phyloP scores from a whole-genome alignment of 2,797 vertebrate species.

The Labroides dimidiatus region DNA sequence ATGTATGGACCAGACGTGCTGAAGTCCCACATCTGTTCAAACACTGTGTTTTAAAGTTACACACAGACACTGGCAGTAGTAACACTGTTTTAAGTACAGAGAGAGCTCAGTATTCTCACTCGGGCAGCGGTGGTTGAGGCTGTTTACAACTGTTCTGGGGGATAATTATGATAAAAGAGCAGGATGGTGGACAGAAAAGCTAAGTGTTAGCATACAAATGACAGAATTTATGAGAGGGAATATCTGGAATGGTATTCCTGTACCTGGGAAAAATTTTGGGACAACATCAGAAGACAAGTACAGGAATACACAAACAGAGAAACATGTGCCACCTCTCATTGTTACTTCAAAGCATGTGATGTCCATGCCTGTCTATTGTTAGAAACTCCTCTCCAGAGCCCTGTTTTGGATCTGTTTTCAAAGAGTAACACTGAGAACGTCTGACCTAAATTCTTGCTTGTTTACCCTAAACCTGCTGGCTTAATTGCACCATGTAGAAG shows the following conservation, averaged over 20 bases:
- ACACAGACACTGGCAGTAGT: neutral
- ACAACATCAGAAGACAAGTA: neutral
- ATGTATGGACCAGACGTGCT: slow-evolving; percentile 22
- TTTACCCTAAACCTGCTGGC: slow-evolving; percentile 55
- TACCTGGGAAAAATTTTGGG: too few species aligned
- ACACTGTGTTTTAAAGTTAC: slow-evolving; percentile 21
- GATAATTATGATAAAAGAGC: slow-evolving; percentile 28
- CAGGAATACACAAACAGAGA: neutral
- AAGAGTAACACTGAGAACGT: slow-evolving; percentile 32
- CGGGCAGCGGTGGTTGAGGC: neutral
- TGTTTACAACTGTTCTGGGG: slow-evolving; percentile 15
- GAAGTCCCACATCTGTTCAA: slow-evolving; percentile 35
- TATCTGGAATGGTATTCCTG: slow-evolving; percentile 3
- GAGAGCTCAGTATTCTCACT: slow-evolving; percentile 4
- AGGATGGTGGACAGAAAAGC: slow-evolving; percentile 11
- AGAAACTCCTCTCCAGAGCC: slow-evolving; percentile 12
- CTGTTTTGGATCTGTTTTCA: slow-evolving; percentile 15
- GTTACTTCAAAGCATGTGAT: slow-evolving; percentile 22
- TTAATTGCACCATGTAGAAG: slow-evolving; percentile 51
- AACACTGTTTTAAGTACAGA: slow-evolving; percentile 8
- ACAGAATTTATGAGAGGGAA: slow-evolving; percentile 1
- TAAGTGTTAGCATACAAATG: slow-evolving; percentile 2
- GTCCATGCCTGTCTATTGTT: neutral
- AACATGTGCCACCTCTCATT: neutral
- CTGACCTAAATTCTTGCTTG: slow-evolving; percentile 69